These are phyloP conservation scores for Notospermus geniculatus DNA, from an alignment of 1,140 invertebrate species.

Conservation along the genomic window DNA sequence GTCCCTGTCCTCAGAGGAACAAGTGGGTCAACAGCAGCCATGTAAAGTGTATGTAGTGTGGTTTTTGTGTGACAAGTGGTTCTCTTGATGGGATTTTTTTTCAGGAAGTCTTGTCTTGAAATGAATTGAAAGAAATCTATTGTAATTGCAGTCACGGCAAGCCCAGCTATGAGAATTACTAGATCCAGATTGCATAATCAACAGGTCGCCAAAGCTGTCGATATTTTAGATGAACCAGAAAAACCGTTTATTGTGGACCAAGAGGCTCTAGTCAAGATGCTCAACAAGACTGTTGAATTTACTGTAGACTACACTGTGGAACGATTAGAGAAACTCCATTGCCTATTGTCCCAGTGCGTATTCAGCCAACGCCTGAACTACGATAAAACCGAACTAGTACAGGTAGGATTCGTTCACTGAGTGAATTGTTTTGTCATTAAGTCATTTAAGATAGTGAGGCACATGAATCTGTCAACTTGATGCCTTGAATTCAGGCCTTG, in stretches of 20 bases:
- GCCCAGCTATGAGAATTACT: slow-evolving; percentile 25
- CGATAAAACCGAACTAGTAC: slow-evolving; percentile 40
- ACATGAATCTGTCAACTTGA: too few relatives aligned
- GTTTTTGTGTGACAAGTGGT: too few relatives aligned
- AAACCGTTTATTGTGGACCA: slow-evolving; percentile 19
- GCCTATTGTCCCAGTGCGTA: slow-evolving; percentile 45
- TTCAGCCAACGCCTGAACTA: slow-evolving; percentile 39
- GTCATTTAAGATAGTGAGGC: too few relatives aligned
- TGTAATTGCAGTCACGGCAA: slow-evolving; percentile 8
- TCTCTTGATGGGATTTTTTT: too few relatives aligned
- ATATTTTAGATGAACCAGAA: slow-evolving; percentile 24
- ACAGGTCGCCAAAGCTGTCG: slow-evolving; percentile 27
- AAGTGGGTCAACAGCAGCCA: too few relatives aligned
- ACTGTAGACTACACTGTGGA: slow-evolving; percentile 46
- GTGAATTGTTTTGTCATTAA: too few relatives aligned
- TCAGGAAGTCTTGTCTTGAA: too few relatives aligned
- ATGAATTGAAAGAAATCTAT: neutral
- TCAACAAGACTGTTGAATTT: slow-evolving; percentile 39
- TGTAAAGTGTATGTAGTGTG: too few relatives aligned
- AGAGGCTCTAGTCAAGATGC: slow-evolving; percentile 29
- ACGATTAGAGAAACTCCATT: slow-evolving; percentile 49
- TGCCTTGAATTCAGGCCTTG: too few relatives aligned
- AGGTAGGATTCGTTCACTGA: slow-evolving; percentile 33
- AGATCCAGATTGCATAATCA: slow-evolving; percentile 26
- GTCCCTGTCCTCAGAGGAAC: too few relatives aligned